These are phyloP conservation scores for Drosophila kurseongensis DNA, from an alignment of 1,140 invertebrate species.

Conservation along the genomic window DNA sequence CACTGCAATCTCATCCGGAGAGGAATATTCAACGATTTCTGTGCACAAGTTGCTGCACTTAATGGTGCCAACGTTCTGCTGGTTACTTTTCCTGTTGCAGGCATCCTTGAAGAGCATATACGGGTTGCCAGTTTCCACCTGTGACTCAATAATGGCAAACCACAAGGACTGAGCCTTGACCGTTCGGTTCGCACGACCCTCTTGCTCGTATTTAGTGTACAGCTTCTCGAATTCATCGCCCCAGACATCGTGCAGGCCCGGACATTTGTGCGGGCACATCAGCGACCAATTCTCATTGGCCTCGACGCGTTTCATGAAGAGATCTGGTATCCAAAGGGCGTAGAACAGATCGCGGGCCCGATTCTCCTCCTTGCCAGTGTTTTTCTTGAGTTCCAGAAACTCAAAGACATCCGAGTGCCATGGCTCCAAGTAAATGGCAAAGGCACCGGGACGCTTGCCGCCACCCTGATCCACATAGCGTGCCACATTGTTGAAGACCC, in stretches of 20 bases:
- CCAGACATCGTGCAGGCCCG: conserved; percentile 95
- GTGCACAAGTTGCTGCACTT: conserved; percentile 99
- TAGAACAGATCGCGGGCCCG: conserved; percentile 98
- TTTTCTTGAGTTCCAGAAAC: conserved; percentile 97
- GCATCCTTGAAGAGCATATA: conserved; percentile 99
- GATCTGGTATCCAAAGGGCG: conserved; percentile 98
- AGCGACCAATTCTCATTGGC: conserved; percentile 95
- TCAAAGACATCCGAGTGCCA: conserved; percentile 99
- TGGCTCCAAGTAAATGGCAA: conserved; percentile 99
- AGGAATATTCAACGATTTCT: conserved; percentile 98
- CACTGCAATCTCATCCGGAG: conserved; percentile 97
- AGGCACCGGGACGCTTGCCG: conserved; percentile 99
- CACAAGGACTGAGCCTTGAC: conserved; percentile 96
- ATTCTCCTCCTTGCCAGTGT: conserved; percentile 97
- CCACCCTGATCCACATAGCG: conserved; percentile 99
- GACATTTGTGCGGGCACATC: conserved; percentile 98
- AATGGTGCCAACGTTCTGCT: conserved; percentile 99
- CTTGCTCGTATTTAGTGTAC: conserved; percentile 95
- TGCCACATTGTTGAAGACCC: conserved; percentile 98
- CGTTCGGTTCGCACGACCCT: conserved; percentile 90
- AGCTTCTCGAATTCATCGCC: conserved; percentile 97
- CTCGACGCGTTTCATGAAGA: conserved; percentile 99
- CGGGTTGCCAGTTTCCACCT: conserved; percentile 99
- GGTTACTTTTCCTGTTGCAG: conserved; percentile 99
- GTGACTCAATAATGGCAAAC: conserved; percentile 97